Percentiles rank a stretch among this genome's conserved stretches.
phyloP scores from a whole-genome alignment of 2,113 vertebrate species.

The Carlito syrichta region DNA sequence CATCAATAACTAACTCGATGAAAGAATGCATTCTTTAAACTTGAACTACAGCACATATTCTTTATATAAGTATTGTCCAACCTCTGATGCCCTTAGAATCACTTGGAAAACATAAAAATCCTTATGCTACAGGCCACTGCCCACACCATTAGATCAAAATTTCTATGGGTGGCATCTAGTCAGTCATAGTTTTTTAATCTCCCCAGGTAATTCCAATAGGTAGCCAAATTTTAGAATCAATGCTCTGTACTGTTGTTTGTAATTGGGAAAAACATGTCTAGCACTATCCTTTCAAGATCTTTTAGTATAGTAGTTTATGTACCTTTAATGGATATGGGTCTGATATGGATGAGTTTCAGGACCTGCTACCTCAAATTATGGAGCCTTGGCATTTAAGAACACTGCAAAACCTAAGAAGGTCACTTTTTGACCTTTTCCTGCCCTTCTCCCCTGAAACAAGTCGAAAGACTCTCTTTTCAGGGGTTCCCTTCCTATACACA shows the following conservation, averaged over 20 bases:
- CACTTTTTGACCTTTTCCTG: background rate
- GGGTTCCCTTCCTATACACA: too few relatives aligned
- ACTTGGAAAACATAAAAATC: background rate
- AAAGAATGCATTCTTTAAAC: background rate
- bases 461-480: background rate
- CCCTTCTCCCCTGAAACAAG: background rate
- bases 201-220: background rate
- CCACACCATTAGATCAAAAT: background rate
- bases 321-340: background rate
- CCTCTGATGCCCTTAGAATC: background rate
- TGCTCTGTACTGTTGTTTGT: background rate
- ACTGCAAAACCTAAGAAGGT: background rate
- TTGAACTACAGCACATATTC: background rate
- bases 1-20: background rate
- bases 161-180: background rate
- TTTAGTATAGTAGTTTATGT: background rate
- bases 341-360: background rate
- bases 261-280: background rate
- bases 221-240: background rate
- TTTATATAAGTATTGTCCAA: background rate
- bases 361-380: too few relatives aligned
- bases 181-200: background rate
- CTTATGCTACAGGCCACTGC: background rate
- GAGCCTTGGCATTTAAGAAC: background rate
- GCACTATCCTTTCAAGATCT: background rate